Base-by-base conservation (phyloP, 2,113 vertebrate genomes). In the Delphinapterus leucas region DNA sequence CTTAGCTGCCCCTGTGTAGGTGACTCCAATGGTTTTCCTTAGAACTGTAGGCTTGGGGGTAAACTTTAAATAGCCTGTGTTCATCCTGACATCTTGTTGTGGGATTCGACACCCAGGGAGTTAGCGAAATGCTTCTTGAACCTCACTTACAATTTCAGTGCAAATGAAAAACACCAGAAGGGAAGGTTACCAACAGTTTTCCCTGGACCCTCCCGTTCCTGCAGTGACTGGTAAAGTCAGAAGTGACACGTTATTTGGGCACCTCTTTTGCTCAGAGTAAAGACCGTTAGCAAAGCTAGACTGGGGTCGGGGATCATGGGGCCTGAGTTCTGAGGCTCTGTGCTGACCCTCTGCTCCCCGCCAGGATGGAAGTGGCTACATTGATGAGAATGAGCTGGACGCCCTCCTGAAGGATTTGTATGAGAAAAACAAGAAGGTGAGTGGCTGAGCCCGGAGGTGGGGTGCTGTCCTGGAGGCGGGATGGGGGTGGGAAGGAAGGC, bases 311-410 rank as follows among this genome's bases (percentile, higher is more conserved):
- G 38, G 60, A 18, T 8, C 0, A 4, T 0, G 9, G 88, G 91
- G 47, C 21, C 53, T 36, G 11, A 25, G 7, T 1, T 11, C 38
- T 41, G 26, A 21, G 49, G 73, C 21, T 8, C 17, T 5, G 49
- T 0, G 0, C 68, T 81, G 53, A 61, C 85, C 11, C 83, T 73
- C 76, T 65, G 82, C 36, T 31, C 28, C 53, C 55, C 28, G 0
- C 58, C 97, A 99, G 99, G 99, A 99, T 6, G 99, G 99, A 13
- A 99, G 99, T 0, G 99, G 99, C 94, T 99, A 99, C 99, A 99
- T 99, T 18, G 99, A 99, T 12, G 99, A 99, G 98, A 98, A 99
- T 0, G 99, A 99, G 96, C 97, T 99, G 98, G 99, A 99, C 0
- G 99, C 99, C 7, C 99, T 99, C 47, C 98, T 99, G 98, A 99